phyloP scores from a whole-genome alignment of 2,113 vertebrate genomes.

The Pseudorectes ferrugineus region DNA sequence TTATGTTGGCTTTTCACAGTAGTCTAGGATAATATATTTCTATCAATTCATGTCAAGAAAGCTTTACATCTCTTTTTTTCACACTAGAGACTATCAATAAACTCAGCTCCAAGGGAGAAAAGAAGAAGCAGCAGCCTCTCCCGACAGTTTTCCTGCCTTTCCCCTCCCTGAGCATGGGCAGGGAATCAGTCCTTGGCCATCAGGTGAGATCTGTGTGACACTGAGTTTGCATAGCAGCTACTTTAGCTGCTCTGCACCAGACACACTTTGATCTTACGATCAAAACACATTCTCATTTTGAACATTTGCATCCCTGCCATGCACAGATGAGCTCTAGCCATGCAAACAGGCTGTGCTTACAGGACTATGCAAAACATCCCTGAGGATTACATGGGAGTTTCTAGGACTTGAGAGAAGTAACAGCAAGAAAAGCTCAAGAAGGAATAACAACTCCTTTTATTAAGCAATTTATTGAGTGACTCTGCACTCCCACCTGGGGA shows the following conservation, averaged over 20 bases:
- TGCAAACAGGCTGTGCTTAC: background rate
- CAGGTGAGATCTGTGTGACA: background rate
- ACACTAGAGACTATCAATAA: background rate
- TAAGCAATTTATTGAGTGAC: background rate
- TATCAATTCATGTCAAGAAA: background rate
- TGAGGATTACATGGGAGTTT: background rate
- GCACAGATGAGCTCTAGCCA: background rate
- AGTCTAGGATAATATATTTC: background rate
- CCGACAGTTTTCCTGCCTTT: background rate
- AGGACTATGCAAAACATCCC: background rate
- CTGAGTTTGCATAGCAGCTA: background rate
- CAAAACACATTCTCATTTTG: background rate
- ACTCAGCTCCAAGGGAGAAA: background rate
- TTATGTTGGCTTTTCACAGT: background rate
- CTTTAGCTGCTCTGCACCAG: background rate
- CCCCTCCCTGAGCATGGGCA: background rate
- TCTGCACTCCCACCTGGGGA: background rate
- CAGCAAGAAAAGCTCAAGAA: background rate
- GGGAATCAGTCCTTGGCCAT: background rate
- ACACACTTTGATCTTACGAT: constrained; percentile 25
- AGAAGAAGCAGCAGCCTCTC: background rate
- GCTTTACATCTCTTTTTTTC: background rate
- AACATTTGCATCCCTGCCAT: constrained; percentile 25
- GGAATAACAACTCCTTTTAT: background rate
- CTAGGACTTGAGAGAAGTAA: background rate